A percentile compares a stretch with the other conserved stretches of the same genome.
phyloP scores from a whole-genome alignment of 2,888 invertebrate species.

The Drosophila longiperda region DNA sequence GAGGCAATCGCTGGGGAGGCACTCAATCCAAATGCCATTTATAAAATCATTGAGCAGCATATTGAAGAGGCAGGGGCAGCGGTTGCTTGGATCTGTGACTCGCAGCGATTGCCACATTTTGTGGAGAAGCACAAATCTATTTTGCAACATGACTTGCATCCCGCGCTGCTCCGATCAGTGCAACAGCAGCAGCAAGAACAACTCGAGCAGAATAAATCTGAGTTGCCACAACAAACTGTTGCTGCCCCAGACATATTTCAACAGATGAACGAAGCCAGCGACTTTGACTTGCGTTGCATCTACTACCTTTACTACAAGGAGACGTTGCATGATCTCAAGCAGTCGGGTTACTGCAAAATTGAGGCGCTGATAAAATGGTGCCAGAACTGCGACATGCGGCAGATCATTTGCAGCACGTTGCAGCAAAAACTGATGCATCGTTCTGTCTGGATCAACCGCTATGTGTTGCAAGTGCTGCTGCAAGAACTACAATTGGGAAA shows the following conservation, averaged over 20 bases:
- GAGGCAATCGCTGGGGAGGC: not conserved
- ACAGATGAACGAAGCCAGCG: slow-evolving; percentile 21
- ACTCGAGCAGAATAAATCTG: slow-evolving; percentile 7
- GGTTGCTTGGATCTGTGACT: slow-evolving; percentile 29
- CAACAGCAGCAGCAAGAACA: slow-evolving; percentile 12
- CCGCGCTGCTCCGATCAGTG: slow-evolving; percentile 12
- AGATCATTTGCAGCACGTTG: slow-evolving; percentile 31
- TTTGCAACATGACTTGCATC: slow-evolving; percentile 15
- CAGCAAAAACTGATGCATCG: slow-evolving; percentile 18
- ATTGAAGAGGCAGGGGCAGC: slow-evolving; percentile 12
- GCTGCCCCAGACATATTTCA: slow-evolving; percentile 28
- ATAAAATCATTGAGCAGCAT: slow-evolving; percentile 32
- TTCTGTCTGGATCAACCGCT: slow-evolving; percentile 20
- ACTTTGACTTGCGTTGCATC: slow-evolving; percentile 20
- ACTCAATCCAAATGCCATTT: slow-evolving; percentile 4
- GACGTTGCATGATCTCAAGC: slow-evolving; percentile 12
- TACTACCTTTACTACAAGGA: slow-evolving; percentile 43
- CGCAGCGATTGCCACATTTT: slow-evolving; percentile 23
- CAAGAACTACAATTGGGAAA: slow-evolving; percentile 8
- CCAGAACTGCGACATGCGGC: slow-evolving; percentile 26
- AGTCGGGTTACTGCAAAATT: slow-evolving; percentile 5
- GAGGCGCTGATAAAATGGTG: slow-evolving; percentile 34
- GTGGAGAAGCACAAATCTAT: slow-evolving; percentile 1
- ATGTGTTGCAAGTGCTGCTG: slow-evolving; percentile 17
- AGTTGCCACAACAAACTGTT: not conserved